Evolutionary conservation across 2,797 vertebrate genomes (phyloP), one percentile per base, ranked within the genome.

Genomic region (Premnoplex brunnescens): DNA sequence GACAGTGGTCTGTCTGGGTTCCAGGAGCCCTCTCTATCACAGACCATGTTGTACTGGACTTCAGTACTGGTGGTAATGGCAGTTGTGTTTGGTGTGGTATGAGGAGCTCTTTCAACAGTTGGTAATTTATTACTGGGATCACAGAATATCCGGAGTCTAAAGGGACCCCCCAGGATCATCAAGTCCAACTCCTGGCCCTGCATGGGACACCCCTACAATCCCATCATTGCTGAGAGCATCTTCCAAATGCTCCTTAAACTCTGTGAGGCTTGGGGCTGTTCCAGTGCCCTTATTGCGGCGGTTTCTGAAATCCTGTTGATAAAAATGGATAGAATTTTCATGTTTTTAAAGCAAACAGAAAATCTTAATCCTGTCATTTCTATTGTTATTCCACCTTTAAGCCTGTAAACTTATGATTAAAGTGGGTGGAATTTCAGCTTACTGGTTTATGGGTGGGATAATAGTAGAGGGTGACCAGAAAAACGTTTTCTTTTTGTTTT

Each of bases 381-480:
- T 81, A 6, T 48, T 84, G 27, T 89, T 66, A 10, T 69, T 72
- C 73, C 10, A 48, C 46, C 41, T 58, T 66, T 52, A 76, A 67
- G 64, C 32, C 37, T 52, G 36, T 75, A 81, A 84, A 81, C 0
- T 86, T 68, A 52, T 62, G 51, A 93, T 93, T 78, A 77, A 85
- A 91, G 66, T 76, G 85, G 69, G 79, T 39, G 68, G 78, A 87
- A 88, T 89, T 89, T 83, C 68, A 83, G 41, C 32, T 75, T 76
- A 34, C 71, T 74, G 72, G 30, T 87, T 92, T 88, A 68, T 0
- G 4, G 59, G 77, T 86, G 84, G 59, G 44, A 36, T 86, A 75
- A 73, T 46, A 60, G 92, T n/a, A 81, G 74, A 76, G 48, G 71
- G 43, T 93, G 92, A 85, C 89, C 89, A 92, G 82, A 64, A 68